Base-by-base conservation (phyloP, 2,888 invertebrate species). In the Eristalis tenax region DNA sequence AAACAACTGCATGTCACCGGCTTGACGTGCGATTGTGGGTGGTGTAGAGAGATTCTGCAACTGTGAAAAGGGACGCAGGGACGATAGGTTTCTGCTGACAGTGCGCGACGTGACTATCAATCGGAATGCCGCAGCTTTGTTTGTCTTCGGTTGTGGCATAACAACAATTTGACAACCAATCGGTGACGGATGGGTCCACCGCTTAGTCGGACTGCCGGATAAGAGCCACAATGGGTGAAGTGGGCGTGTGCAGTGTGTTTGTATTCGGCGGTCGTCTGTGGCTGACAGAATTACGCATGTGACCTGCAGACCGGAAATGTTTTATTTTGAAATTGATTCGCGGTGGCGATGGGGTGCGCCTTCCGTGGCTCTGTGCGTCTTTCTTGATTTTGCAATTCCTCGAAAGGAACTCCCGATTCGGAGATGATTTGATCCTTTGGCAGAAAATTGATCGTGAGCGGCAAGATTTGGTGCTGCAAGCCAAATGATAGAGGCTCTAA, bases 251-350 rank as follows among this genome's bases (percentile, higher is more conserved):
- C 11, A 57, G 38, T 50, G 40, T 63, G 22, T 65, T 23, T 61
- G 50, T 22, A 59, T 23, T 50, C 50, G 64, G 63, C 10, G 35
- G 66, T 35, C 43, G 63, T 57, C 63, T 81, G 71, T 15, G 43
- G 66, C 77, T 64, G 73, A 73, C 43, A 73, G 64, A 69, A 69
- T 78, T 82, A 84, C 65, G 70, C 18, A 43, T 43, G 43, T 77
- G 56, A 32, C 63, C n/a, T 66, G 61, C 73, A 77, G 73, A 66
- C 83, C 83, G 79, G 83, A 84, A 84, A 75, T 73, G 71, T 70
- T 85, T 73, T 64, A 85, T 85, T 84, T 73, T 69, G 69, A 77
- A 81, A 85, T 81, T 81, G 81, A 85, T 85, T 74, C 80, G 63
- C 22, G 66, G 61, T 32, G 26, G 26, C 26, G 26, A 26, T 26